Evolutionary conservation across 2,888 invertebrate species (phyloP).

Genomic region (Pyrocoelia pectoralis): DNA sequence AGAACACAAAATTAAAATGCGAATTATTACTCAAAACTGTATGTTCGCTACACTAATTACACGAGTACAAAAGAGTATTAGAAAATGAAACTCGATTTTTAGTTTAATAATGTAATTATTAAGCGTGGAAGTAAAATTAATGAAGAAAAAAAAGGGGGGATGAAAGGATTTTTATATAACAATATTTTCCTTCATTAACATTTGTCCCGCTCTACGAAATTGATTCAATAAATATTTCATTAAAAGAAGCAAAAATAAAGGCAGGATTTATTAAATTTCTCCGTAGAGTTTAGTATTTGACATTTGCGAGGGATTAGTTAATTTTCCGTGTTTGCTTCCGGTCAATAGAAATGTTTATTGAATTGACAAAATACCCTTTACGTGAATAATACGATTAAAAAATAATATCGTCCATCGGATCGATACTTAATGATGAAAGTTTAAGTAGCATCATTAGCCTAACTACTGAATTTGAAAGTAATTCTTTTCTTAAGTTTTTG

Average conservation of each 20-base stretch:
- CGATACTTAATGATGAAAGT: slow-evolving; percentile 30
- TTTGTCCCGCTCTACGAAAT: not conserved
- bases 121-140: not conserved
- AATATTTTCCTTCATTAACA: not conserved
- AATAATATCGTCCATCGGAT: slow-evolving; percentile 2
- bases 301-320: slow-evolving; percentile 1
- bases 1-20: no score
- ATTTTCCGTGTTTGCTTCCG: not conserved
- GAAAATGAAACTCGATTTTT: not conserved
- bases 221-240: slow-evolving; percentile 1
- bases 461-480: slow-evolving; percentile 34
- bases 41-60: not conserved
- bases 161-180: not conserved
- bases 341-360: not conserved
- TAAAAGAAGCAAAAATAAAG: not conserved
- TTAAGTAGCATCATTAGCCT: slow-evolving; percentile 31
- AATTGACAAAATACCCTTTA: not conserved
- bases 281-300: not conserved
- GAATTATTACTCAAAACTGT: no score
- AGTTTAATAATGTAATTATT: not conserved
- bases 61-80: not conserved
- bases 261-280: not conserved
- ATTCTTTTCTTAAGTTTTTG: slow-evolving; percentile 28
- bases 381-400: not conserved
- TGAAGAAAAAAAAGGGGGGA: not conserved